Base-by-base conservation (phyloP, 2,113 vertebrate genomes). In the Scomber scombrus region DNA sequence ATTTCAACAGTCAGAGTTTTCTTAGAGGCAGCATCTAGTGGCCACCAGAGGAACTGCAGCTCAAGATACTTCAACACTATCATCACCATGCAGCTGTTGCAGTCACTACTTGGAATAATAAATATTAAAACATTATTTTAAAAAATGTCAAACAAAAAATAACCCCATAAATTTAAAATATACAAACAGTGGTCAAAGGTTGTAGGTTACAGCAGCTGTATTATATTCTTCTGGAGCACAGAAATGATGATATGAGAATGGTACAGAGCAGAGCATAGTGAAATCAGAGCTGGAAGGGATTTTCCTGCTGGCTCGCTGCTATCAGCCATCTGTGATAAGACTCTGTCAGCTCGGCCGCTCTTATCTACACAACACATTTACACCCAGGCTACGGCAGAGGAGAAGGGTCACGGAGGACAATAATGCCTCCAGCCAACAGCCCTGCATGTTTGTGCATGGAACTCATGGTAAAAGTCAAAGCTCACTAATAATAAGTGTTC, bases 281-380 rank as follows among this genome's bases (percentile, higher is more conserved):
- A n/a, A 49, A 18, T 70, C 68, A 40, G 66, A 71, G 77, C 45
- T 57, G 10, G 57, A 75, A 57, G 63, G 65, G 34, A 63, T 78
- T 75, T 61, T 75, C 60, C 54, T 43, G 40, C 60, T 19, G 63
- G 23, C 68, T 63, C n/a, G 6, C 50, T 18, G 31, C 81, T 84
- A 89, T 89, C 87, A 51, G 78, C 47, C 40, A 55, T 72, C 68
- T 70, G 31, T 65, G 89, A 90, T 90, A 88, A 88, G 71, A 80
- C 21, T 34, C 80, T 83, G 84, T 87, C 87, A 81, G 69, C 89
- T 84, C 45, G 4, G 52, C 43, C 0, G 7, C 76, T 66, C 70
- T 79, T 89, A 90, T 90, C 89, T 82, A 16, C 55, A 46, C 84
- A 49, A 55, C 89, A 88, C 89, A 85, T 91, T 89, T 82, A 84